These are phyloP conservation scores for Agelas oroides DNA, from an alignment of 37 sponge, comb jelly and placozoan genomes.

Conservation along the genomic window DNA sequence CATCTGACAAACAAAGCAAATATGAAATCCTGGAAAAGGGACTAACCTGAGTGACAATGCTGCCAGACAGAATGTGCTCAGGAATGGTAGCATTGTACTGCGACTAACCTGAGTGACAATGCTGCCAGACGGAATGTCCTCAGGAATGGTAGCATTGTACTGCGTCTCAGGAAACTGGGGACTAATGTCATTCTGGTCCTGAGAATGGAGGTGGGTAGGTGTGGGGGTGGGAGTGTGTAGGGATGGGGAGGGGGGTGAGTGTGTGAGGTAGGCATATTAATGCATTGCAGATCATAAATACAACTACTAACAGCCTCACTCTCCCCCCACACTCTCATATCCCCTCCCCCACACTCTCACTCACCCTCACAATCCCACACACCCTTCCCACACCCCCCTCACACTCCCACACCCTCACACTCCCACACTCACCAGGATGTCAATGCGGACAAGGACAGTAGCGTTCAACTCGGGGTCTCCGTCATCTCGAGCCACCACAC, in stretches of 20 bases:
- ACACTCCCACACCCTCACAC: background rate
- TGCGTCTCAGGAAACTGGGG: slow-evolving; percentile 28
- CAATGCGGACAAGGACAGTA: slow-evolving; percentile 21
- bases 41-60: slow-evolving; percentile 19
- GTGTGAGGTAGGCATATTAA: no score
- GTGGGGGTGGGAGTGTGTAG: background rate
- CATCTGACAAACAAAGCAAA: background rate
- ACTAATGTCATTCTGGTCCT: slow-evolving; percentile 55
- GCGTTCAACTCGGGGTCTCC: slow-evolving; percentile 1
- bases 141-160: slow-evolving; percentile 28
- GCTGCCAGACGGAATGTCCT: slow-evolving; percentile 7
- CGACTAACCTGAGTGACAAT: no score
- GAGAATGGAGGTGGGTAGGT: background rate
- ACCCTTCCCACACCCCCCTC: slow-evolving; percentile 9
- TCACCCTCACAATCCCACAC: no score
- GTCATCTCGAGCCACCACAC: slow-evolving; percentile 18
- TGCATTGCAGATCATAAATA: no score
- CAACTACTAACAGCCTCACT: no score
- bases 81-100: slow-evolving; percentile 17
- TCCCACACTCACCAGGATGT: slow-evolving; percentile 31
- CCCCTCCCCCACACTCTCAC: no score
- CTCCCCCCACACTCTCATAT: no score
- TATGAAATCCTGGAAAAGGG: no score
- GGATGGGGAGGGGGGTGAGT: background rate
- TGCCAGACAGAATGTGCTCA: slow-evolving; percentile 17